Percentiles rank a stretch among this genome's conserved stretches.
These are phyloP conservation scores for Labroides dimidiatus DNA, from an alignment of 2,797 vertebrate genomes.

Conservation along the genomic window DNA sequence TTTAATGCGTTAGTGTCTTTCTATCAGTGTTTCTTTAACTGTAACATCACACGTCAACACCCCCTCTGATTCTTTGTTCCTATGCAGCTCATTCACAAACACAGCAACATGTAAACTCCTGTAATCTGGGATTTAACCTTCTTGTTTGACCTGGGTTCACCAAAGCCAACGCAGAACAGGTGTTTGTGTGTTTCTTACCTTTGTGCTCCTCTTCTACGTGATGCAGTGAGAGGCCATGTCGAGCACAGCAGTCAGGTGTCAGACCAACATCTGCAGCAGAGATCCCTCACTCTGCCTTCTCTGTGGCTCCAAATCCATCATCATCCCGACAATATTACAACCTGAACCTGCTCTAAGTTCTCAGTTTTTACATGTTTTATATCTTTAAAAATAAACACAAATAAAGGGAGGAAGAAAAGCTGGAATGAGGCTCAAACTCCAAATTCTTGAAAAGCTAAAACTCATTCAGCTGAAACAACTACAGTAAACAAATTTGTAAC, in stretches of 20 bases:
- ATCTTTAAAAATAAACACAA: not conserved
- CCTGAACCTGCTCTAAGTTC: not conserved
- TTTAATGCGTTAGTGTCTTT: no score
- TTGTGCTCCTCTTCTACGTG: conserved; percentile 28
- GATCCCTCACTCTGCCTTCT: conserved; percentile 9
- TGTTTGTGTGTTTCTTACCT: conserved; percentile 46
- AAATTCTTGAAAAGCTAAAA: no score
- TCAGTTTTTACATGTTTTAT: not conserved
- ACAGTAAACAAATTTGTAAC: not conserved
- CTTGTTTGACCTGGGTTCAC: no score
- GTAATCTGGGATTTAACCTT: no score
- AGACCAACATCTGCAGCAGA: conserved; percentile 3
- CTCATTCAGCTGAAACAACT: not conserved
- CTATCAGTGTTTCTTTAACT: no score
- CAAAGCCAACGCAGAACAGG: no score
- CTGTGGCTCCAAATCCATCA: not conserved
- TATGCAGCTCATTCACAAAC: no score
- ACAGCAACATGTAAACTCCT: no score
- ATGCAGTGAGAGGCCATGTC: conserved; percentile 28
- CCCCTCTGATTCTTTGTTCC: no score
- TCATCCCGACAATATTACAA: conserved; percentile 6
- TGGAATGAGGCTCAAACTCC: not conserved
- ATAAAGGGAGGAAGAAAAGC: not conserved
- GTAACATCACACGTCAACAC: no score
- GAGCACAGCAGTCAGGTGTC: conserved; percentile 27